Evolutionary conservation across 2,888 invertebrate species (phyloP).

Genomic region (Phortica magna): DNA sequence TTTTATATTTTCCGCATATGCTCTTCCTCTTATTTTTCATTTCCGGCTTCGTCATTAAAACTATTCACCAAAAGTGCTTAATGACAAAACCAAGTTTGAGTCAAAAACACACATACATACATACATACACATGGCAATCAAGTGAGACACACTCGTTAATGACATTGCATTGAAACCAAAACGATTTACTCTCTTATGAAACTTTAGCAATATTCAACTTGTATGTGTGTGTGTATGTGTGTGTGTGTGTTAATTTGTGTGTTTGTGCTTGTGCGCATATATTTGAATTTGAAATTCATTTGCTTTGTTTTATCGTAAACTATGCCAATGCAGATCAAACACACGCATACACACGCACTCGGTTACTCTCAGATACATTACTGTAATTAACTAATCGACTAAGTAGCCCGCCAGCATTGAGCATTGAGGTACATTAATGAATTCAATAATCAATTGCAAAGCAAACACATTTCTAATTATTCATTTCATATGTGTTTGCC

Average conservation of each 20-base stretch:
- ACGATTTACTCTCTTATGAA: background rate
- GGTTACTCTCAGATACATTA: background rate
- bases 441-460: conserved; percentile 2
- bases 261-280: background rate
- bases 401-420: background rate
- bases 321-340: background rate
- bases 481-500: too few relatives aligned
- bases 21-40: conserved; percentile 37
- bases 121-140: background rate
- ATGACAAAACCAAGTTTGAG: conserved; percentile 61
- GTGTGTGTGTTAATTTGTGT: too few relatives aligned
- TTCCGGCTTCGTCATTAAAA: conserved; percentile 52
- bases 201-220: background rate
- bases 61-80: conserved; percentile 60
- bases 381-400: background rate
- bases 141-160: background rate
- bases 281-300: background rate
- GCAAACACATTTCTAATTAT: background rate
- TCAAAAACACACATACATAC: background rate
- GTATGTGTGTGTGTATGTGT: too few relatives aligned
- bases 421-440: background rate
- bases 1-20: conserved; percentile 39
- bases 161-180: background rate
- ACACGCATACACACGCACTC: background rate
- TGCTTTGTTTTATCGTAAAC: background rate